phyloP scores from a whole-genome alignment of 37 sponge, comb jelly and placozoan genomes.

The Bolinopsis microptera region DNA sequence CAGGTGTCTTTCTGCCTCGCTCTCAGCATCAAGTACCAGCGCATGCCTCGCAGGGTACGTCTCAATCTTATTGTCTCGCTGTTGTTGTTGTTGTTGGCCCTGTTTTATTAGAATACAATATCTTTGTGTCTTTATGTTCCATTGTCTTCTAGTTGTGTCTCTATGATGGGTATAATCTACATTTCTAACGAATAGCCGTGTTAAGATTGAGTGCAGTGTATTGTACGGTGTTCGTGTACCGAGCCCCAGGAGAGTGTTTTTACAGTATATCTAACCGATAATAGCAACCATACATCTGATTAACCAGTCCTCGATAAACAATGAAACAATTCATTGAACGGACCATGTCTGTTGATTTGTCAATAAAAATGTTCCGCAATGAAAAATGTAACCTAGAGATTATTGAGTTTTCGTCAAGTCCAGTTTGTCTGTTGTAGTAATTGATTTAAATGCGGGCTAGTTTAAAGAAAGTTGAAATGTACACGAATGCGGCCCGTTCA shows the following conservation, averaged over 20 bases:
- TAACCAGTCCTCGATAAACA: too few relatives aligned
- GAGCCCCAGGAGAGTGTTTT: too few relatives aligned
- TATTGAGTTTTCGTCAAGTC: background rate
- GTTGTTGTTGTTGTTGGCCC: background rate
- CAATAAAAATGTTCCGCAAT: too few relatives aligned
- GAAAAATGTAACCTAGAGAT: too few relatives aligned
- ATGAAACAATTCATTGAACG: too few relatives aligned
- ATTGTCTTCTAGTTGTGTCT: background rate
- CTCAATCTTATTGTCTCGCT: background rate
- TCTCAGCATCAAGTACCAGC: constrained; percentile 20
- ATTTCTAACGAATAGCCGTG: too few relatives aligned
- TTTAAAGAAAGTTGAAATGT: background rate
- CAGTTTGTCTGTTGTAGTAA: background rate
- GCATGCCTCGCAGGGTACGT: constrained; percentile 18
- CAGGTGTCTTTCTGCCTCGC: constrained; percentile 22
- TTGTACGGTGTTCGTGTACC: too few relatives aligned
- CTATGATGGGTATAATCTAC: too few relatives aligned
- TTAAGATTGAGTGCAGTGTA: too few relatives aligned
- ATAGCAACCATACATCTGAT: too few relatives aligned
- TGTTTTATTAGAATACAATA: background rate
- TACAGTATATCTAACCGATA: too few relatives aligned
- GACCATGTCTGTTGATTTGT: too few relatives aligned
- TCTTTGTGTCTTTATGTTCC: background rate
- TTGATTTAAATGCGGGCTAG: background rate
- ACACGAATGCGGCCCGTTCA: background rate